Percentiles rank a stretch among this genome's conserved stretches.
These are phyloP conservation scores for Colius striatus DNA, from an alignment of 2,113 vertebrate species.

Conservation along the genomic window DNA sequence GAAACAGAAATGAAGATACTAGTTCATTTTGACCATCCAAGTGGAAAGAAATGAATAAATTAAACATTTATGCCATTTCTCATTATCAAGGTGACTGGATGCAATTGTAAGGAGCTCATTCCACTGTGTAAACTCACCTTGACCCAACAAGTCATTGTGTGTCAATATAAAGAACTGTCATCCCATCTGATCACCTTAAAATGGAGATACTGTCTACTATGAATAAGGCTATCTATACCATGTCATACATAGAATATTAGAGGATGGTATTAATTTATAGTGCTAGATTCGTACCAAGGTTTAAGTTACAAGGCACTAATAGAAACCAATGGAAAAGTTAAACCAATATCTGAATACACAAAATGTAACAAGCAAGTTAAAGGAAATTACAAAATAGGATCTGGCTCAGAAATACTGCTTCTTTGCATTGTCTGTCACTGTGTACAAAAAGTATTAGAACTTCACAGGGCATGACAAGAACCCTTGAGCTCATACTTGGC, in stretches of 20 bases:
- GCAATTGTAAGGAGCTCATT: background rate
- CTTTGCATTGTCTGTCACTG: background rate
- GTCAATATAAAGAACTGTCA: background rate
- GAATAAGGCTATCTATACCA: background rate
- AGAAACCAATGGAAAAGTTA: background rate
- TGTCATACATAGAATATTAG: background rate
- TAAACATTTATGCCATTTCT: background rate
- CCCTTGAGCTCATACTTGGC: background rate
- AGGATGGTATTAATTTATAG: background rate
- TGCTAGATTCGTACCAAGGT: background rate
- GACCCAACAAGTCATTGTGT: background rate
- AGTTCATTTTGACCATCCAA: background rate
- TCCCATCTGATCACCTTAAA: background rate
- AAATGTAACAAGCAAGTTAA: background rate
- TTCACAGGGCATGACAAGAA: background rate
- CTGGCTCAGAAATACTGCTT: background rate
- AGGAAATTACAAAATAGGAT: background rate
- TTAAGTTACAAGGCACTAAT: background rate
- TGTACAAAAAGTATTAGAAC: background rate
- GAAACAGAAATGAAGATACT: constrained; percentile 1
- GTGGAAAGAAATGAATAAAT: constrained; percentile 10
- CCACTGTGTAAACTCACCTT: background rate
- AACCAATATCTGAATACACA: background rate
- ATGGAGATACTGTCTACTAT: background rate
- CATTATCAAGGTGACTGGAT: background rate